Evolutionary conservation across 2,888 invertebrate species (phyloP), one percentile per base, ranked within the genome.

Genomic region (Sarcophaga rosellei): DNA sequence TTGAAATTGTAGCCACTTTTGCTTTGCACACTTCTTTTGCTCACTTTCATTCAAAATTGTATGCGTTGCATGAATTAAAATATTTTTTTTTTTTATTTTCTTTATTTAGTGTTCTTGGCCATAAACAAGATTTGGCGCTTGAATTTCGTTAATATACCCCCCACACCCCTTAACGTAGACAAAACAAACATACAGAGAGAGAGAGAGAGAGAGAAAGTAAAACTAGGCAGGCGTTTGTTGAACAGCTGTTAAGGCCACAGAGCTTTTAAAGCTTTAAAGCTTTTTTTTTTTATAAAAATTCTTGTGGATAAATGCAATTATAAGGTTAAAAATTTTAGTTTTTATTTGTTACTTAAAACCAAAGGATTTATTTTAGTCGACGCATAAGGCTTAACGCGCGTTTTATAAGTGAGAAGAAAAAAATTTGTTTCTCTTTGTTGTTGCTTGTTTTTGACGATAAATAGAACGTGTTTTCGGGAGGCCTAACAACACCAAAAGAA

Each of bases 261-360:
- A 86, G 84, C 86, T 84, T 70, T 81, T 2, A n/a, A 59, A 70
- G 63, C 79, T 70, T 68, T 53, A n/a, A 69, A 80, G 79, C 79
- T 75, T 75, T 45, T 79, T n/a, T n/a, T n/a, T 57, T 45, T 79
- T n/a, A 57, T 6, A 57, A 57, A 57, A 17, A 79, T 12, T 44
- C 70, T 61, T 82, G 66, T 57, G 45, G 21, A 10, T 62, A 62
- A 73, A 74, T 84, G 47, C 20, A 78, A 78, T 68, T 45, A 21
- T 59, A 25, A 74, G 45, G 61, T 63, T 57, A 80, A 73, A 73
- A 17, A 53, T 69, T 70, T 84, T 68, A 86, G 84, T 86, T 84
- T 75, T 72, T 72, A 57, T 17, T 86, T 78, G 75, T 25, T 72
- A 81, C 62, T 86, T 47, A 61, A 45, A 78, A 57, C 66, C 66